phyloP scores from a whole-genome alignment of 2,113 vertebrate genomes.

The Pangasianodon hypophthalmus region DNA sequence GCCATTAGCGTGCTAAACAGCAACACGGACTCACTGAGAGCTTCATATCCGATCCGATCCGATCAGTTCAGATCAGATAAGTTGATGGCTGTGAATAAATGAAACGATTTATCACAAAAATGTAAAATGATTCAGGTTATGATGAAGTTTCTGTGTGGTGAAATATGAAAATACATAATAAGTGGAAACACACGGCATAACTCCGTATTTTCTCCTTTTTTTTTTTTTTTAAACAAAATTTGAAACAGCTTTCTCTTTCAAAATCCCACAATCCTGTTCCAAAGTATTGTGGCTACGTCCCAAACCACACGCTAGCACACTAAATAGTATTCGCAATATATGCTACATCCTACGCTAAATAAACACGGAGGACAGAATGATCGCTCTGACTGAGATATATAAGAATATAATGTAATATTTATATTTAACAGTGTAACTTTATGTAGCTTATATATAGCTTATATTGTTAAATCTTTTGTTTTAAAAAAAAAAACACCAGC shows the following conservation, averaged over 20 bases:
- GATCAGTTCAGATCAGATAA: neutral
- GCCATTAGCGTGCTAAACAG: neutral
- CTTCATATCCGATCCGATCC: neutral
- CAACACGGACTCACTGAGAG: neutral
- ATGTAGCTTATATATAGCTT: no score
- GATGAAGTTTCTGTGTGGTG: neutral
- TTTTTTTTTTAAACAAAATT: neutral
- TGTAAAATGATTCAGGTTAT: neutral
- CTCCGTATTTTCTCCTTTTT: neutral
- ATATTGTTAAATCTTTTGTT: no score
- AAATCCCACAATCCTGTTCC: neutral
- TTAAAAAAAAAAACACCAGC: no score
- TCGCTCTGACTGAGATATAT: no score
- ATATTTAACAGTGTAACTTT: no score
- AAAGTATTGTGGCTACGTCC: neutral
- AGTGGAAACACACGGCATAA: neutral
- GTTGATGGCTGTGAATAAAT: neutral
- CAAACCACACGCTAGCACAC: neutral
- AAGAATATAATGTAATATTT: no score
- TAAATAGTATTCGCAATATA: neutral
- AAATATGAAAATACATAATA: neutral
- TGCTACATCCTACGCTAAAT: neutral
- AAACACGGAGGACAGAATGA: neutral
- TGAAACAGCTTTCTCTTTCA: no score
- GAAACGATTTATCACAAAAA: neutral